phyloP scores from a whole-genome alignment of 2,888 invertebrate genomes.

The Clepsis dumicolana region DNA sequence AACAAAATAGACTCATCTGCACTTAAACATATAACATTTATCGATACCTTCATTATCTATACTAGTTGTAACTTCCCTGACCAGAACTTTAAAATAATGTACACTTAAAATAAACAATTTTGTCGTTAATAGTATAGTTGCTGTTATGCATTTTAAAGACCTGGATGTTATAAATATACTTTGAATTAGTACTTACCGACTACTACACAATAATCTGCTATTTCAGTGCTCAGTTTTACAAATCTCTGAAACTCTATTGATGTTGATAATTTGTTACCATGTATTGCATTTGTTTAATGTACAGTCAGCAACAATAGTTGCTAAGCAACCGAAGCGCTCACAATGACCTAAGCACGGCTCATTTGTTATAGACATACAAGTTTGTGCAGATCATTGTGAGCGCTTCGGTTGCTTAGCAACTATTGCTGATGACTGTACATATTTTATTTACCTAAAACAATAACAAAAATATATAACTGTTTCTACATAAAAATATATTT shows the following conservation, averaged over 20 bases:
- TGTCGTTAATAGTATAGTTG: too few relatives aligned
- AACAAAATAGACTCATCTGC: not conserved
- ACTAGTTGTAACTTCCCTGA: not conserved
- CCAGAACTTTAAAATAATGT: not conserved
- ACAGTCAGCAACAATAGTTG: too few relatives aligned
- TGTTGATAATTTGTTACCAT: slow-evolving; percentile 34
- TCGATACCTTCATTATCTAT: not conserved
- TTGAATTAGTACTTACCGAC: not conserved
- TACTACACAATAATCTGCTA: not conserved
- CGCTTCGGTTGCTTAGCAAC: too few relatives aligned
- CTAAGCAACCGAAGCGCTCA: too few relatives aligned
- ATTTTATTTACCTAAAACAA: slow-evolving; percentile 7
- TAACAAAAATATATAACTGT: not conserved
- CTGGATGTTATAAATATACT: not conserved
- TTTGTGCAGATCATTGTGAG: too few relatives aligned
- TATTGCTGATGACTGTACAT: too few relatives aligned
- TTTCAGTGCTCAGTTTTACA: not conserved
- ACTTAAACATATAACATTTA: not conserved
- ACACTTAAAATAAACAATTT: slow-evolving; percentile 5
- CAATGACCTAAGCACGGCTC: too few relatives aligned
- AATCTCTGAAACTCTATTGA: slow-evolving; percentile 15
- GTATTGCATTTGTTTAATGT: slow-evolving; percentile 28
- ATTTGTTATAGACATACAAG: too few relatives aligned
- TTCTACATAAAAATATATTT: not conserved
- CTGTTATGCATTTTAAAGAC: not conserved